Conservation (phyloP, 2,113 vertebrate species). For the Psettodes erumei region DNA sequence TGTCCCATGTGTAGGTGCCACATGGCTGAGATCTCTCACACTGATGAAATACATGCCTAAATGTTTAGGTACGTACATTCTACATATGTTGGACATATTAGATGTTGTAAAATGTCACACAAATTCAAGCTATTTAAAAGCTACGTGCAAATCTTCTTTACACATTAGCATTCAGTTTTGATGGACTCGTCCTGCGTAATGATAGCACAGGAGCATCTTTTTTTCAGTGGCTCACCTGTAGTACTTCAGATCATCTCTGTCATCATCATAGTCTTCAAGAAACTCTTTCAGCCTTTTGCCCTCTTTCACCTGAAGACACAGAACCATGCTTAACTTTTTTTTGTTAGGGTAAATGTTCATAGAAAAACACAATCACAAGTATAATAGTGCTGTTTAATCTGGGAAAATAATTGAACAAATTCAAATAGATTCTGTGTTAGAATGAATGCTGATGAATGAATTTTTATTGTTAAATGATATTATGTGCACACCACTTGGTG, state of each 20-base stretch:
- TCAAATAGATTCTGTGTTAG: too few relatives aligned
- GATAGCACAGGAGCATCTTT: too few relatives aligned
- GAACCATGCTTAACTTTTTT: neutral
- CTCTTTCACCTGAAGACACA: conserved; percentile 90
- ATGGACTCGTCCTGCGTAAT: neutral
- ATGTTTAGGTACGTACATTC: neutral
- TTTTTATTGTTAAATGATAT: neutral
- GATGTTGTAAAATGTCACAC: neutral
- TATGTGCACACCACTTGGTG: neutral
- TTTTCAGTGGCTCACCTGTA: conserved; percentile 85
- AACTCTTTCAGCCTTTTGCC: conserved; percentile 98
- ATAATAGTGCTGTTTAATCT: neutral
- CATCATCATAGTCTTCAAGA: conserved; percentile 98
- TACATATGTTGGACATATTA: too few relatives aligned
- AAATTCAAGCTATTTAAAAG: neutral
- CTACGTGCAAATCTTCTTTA: neutral
- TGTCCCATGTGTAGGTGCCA: neutral
- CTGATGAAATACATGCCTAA: neutral
- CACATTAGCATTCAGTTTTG: neutral
- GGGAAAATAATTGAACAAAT: too few relatives aligned
- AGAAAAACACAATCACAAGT: neutral
- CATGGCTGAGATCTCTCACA: neutral
- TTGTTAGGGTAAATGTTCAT: neutral
- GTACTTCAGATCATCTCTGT: conserved; percentile 98
- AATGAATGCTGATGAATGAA: too few relatives aligned